Evolutionary conservation across 2,113 vertebrate genomes (phyloP), one percentile per base, ranked within the genome.

Genomic region (Psettodes erumei): DNA sequence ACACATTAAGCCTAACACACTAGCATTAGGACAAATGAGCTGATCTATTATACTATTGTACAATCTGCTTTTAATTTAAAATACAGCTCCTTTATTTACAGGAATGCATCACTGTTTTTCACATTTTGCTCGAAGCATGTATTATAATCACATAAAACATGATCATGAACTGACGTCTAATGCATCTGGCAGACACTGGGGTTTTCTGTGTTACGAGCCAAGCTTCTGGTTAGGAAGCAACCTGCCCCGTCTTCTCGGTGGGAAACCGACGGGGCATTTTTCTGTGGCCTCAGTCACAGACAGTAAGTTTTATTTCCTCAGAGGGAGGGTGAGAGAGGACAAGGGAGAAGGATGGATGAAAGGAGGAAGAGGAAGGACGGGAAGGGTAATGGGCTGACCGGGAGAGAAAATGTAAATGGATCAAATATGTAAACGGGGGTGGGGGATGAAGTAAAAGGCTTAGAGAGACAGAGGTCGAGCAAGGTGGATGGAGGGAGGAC

Each of bases 281-380:
- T 62, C 58, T 73, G 42, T 40, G n/a, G 63, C 74, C 43, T 58
- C 48, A 21, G 71, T 69, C 70, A 38, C 67, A 56, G 43, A 66
- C 55, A 23, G 51, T 69, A 51, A 86, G 69, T 75, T 86, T 83
- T 81, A 88, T 79, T 55, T 74, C 58, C 79, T 67, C 85, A 60
- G 42, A 88, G 86, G 80, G 79, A 87, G 63, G 56, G 33, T 0
- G 32, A 82, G 42, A 63, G 73, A 79, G 77, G 75, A 87, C 56
- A 12, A 33, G 62, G 33, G 30, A 71, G 47, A 70, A 21, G 21
- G 16, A 23, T 37, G 61, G 16, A 61, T 50, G 32, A 43, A 43
- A 51, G 7, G n/a, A 40, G 11, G 45, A 23, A 50, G 8, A 43
- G 18, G 11, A 65, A 42, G 10, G 51, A 25, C 40, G 55, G 3